Evolutionary conservation across 1,140 invertebrate genomes (phyloP), one percentile per base, ranked within the genome.

Genomic region (Caerostris extrusa): DNA sequence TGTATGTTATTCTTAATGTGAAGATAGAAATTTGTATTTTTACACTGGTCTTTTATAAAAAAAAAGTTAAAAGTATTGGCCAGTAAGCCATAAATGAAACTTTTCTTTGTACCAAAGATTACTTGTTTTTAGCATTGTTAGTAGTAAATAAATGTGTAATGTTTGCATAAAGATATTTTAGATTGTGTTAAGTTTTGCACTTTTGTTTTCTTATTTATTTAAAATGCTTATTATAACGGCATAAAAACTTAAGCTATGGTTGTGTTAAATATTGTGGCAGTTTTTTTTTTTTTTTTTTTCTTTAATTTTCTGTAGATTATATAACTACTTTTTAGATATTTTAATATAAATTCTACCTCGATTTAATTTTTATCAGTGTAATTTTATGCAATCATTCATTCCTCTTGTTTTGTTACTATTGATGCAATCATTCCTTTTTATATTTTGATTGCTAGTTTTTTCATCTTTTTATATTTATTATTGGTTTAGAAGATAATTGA

Each of bases 381-480:
- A 90, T 6, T 58, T 82, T 88, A 85, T 64, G 50, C 8, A 88
- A n/a, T 86, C 88, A 69, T 85, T 86, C 88, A 69, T 85, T 81
- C 87, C 77, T 88, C 34, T 90, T 64, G 67, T 94, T 83, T 90
- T 55, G 71, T 77, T 85, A 57, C 53, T 57, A 19, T 93, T 93
- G 71, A 89, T 89, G 93, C 86, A 93, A 93, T 94, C 93, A 94
- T 94, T 94, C 93, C 93, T 90, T 90, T 90, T 90, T 77, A 5
- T 50, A 19, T 50, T n/a, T 17, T 64, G 53, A 90, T 56, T 56
- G 81, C 81, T 85, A 34, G 34, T 50, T 87, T 71, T 93, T 87
- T 61, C 57, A 60, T 61, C 58, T 12, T 64, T 88, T 53, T 64
- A 88, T 71, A 58, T 87, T 93, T 87, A 34, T 88, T 77, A 8